Base-by-base conservation (phyloP, 2,113 vertebrate species). In the Rhinogobius similis region DNA sequence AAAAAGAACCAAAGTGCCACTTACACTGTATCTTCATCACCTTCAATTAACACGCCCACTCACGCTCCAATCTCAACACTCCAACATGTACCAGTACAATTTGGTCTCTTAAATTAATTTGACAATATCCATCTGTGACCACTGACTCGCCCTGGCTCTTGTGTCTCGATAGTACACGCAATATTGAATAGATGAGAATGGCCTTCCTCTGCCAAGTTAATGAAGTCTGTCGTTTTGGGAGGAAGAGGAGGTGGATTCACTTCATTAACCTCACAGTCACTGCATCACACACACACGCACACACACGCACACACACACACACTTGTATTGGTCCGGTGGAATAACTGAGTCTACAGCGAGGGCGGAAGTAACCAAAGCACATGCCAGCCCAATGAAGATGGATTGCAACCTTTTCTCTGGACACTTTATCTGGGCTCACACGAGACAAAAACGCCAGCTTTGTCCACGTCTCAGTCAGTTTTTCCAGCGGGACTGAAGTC, bases 331-430 rank as follows among this genome's bases (percentile, higher is more conserved):
- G 26, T 63, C 72, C 65, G 66, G 79, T 67, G 71, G 73, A 81
- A 79, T 39, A 79, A 81, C 70, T 55, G 72, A 70, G 77, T 70
- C 84, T 80, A 73, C 82, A 82, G 73, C 75, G 73, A 83, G 87
- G 82, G 69, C 52, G 74, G 79, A 77, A 85, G 78, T 78, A 85
- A 83, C 78, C 84, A 83, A 82, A 88, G 80, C 83, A 81, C 83
- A 87, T 89, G 90, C 75, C 85, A 87, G 75, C 48, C 67, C 26
- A 72, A 91, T 89, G 79, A 90, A 92, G 90, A 93, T 89, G 88
- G 90, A 93, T 92, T 87, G 81, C 85, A 90, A 82, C 86, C 88
- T 89, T 91, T 90, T 86, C 80, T 84, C 83, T 69, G 61, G 55
- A 26, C 39, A 75, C 85, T 91, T 90, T 88, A 87, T 88, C 76